Evolutionary conservation across 2,797 vertebrate species (phyloP).

Genomic region (Euphonia xanthogaster): DNA sequence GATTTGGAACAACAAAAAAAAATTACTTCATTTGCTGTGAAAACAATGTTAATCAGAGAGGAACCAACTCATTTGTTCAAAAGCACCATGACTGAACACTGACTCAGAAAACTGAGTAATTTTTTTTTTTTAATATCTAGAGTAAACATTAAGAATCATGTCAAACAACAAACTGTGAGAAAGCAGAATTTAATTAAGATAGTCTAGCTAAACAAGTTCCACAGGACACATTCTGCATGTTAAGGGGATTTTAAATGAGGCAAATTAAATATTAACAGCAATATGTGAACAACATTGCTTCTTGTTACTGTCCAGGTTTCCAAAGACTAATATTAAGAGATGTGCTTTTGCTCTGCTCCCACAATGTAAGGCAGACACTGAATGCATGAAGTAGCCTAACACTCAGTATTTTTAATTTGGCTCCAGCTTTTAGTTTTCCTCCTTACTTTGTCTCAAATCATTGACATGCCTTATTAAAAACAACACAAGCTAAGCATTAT

Average conservation of each 20-base stretch:
- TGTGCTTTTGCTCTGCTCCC: neutral
- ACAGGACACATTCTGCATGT: neutral
- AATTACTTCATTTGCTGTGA: neutral
- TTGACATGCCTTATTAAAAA: neutral
- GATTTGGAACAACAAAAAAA: neutral
- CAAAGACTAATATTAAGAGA: neutral
- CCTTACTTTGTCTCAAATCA: neutral
- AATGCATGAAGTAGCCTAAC: neutral
- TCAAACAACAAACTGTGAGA: neutral
- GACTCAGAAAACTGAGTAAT: neutral
- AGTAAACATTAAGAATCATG: neutral
- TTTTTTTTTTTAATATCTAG: neutral
- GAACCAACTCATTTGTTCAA: neutral
- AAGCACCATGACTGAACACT: neutral
- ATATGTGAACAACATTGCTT: neutral
- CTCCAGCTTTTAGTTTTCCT: neutral
- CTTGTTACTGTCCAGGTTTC: neutral
- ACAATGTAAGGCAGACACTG: neutral
- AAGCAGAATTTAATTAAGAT: neutral
- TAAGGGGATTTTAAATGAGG: neutral
- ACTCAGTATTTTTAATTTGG: neutral
- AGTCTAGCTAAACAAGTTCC: slow-evolving; percentile 5
- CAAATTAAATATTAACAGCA: slow-evolving; percentile 32
- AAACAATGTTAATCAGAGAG: neutral
- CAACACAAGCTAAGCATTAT: neutral